Conservation (phyloP, 2,113 vertebrate species). For the Channa maculata region DNA sequence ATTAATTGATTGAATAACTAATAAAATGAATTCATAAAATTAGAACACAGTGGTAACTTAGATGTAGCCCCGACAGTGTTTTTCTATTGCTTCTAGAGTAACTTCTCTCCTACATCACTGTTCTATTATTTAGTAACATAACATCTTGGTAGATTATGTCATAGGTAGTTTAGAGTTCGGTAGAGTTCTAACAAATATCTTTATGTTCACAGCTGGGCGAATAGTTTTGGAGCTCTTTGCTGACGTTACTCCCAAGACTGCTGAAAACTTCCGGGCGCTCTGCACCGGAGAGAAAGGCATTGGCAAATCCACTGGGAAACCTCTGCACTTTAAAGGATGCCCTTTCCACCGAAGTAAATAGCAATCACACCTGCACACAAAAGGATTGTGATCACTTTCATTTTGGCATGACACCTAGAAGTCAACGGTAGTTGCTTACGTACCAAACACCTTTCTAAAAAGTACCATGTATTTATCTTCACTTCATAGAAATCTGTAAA, state of each 20-base stretch:
- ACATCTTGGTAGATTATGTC: not conserved
- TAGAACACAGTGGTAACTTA: too few species aligned
- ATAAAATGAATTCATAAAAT: too few species aligned
- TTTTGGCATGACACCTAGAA: slow-evolving; percentile 2
- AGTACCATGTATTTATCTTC: too few species aligned
- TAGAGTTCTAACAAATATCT: not conserved
- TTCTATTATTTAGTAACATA: too few species aligned
- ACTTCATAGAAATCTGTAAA: too few species aligned
- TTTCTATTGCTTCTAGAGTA: too few species aligned
- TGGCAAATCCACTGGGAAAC: slow-evolving; percentile 90
- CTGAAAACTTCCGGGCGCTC: slow-evolving; percentile 94
- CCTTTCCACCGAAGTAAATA: slow-evolving; percentile 95
- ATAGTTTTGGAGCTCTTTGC: slow-evolving; percentile 94
- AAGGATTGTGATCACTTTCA: not conserved
- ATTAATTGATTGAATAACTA: too few species aligned
- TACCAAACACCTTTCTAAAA: not conserved
- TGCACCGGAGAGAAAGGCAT: slow-evolving; percentile 96
- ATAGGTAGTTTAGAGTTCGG: not conserved
- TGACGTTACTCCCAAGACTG: slow-evolving; percentile 93
- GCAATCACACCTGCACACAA: not conserved
- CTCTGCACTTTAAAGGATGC: slow-evolving; percentile 96
- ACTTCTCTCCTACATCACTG: too few species aligned
- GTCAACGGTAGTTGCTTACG: not conserved
- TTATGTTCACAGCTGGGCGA: slow-evolving; percentile 85
- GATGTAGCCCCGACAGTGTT: too few species aligned